Base-by-base conservation (phyloP, 2,797 vertebrate species). In the Champsocephalus esox region DNA sequence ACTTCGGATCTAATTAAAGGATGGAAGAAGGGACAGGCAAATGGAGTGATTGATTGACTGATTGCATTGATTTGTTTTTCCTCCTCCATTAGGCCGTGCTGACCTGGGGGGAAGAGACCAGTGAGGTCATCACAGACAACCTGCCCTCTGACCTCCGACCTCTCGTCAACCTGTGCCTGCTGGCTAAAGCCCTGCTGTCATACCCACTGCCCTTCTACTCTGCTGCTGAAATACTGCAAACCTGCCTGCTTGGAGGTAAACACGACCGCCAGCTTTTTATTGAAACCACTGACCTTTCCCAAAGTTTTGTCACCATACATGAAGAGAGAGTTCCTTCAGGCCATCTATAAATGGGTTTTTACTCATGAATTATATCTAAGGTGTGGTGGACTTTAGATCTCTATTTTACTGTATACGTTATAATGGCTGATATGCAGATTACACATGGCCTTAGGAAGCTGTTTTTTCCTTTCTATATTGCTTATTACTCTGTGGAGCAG, bases 101-200 rank as follows among this genome's bases (percentile, higher is more conserved):
- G 85, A 96, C 94, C 11, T 96, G 96, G 95, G 95, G 95, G 19
- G 62, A 89, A 60, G 84, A 95, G 66, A 95, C 93, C 65, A 94
- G 93, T 21, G 94, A 96, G 91, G 92, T 95, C 83, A 93, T 96
- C 90, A 95, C 95, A n/a, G 95, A 96, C 82, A 97, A 96, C 77
- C 87, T 96, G 72, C 95, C 94, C 66, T 79, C 86, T 32, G 88
- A 92, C 80, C 90, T 97, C 55, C 91, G 95, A 77, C 94, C 93
- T 7, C 28, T 94, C 6, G 93, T 94, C 85, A 96, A 95, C 88
- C 84, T 95, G 79, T 95, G 94, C 61, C 91, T 97, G 50, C 83
- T 96, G 82, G 85, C 88, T 1, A 96, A 95, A 75, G 94, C 95
- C 14, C 93, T 95, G 49, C 92, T 96, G 70, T 96, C 96, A 78